These are phyloP conservation scores for Apis laboriosa DNA, from an alignment of 1,140 invertebrate genomes.

Conservation along the genomic window DNA sequence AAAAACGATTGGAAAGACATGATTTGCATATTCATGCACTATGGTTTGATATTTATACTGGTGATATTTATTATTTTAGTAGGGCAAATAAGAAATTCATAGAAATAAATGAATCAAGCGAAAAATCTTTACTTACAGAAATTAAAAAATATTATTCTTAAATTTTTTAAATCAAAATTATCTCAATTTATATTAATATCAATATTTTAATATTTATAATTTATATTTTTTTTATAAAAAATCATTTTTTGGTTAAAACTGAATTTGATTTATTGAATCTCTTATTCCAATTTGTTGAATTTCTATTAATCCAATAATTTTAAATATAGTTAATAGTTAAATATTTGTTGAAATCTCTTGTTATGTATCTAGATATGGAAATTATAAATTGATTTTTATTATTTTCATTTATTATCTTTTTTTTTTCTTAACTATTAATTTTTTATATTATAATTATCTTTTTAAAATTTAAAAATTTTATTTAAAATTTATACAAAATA, in stretches of 20 bases:
- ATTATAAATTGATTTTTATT: constrained; percentile 15
- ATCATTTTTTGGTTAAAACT: constrained; percentile 11
- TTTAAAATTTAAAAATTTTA: constrained; percentile 26
- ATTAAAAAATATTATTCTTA: constrained; percentile 90
- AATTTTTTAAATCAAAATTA: neutral
- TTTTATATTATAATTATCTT: constrained; percentile 1
- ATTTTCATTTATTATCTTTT: neutral
- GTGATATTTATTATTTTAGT: constrained; percentile 97
- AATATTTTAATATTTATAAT: no score
- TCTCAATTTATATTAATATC: no score
- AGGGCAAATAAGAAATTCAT: constrained; percentile 91
- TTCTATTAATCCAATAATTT: neutral
- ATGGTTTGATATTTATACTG: constrained; percentile 99
- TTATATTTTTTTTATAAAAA: no score
- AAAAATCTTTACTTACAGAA: constrained; percentile 88
- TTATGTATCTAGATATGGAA: constrained; percentile 44
- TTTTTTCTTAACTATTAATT: no score
- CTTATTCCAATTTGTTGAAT: neutral
- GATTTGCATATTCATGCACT: constrained; percentile 95
- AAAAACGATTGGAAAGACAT: constrained; percentile 89
- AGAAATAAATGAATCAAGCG: constrained; percentile 90
- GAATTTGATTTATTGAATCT: neutral
- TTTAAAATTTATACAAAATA: constrained; percentile 32
- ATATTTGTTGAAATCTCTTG: constrained; percentile 19
- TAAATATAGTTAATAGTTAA: neutral